These are phyloP conservation scores for Anabacerthia variegaticeps DNA, from an alignment of 2,797 vertebrate genomes.

Conservation along the genomic window DNA sequence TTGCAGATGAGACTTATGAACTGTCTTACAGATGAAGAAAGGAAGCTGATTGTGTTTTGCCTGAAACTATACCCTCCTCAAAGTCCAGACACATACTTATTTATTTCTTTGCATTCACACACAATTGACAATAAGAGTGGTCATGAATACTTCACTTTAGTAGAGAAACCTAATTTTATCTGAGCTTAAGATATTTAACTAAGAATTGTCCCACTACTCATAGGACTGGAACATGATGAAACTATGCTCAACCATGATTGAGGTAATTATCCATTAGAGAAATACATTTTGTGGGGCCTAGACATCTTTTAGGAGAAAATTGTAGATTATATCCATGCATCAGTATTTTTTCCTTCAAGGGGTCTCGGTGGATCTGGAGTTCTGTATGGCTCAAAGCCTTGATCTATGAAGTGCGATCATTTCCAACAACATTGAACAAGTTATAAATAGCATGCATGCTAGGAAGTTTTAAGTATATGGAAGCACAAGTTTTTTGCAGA, in stretches of 20 bases:
- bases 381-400: neutral
- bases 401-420: neutral
- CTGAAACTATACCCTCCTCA: neutral
- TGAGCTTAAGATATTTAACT: neutral
- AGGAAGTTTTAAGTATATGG: neutral
- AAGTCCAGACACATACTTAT: neutral
- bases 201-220: neutral
- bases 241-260: neutral
- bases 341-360: neutral
- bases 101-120: neutral
- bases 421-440: neutral
- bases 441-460: neutral
- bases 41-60: neutral
- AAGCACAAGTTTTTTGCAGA: neutral
- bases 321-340: neutral
- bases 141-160: neutral
- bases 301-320: neutral
- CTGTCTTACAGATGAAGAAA: neutral
- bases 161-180: neutral
- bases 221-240: neutral
- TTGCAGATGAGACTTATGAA: neutral
- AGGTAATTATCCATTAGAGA: neutral
- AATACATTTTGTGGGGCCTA: neutral
- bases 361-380: neutral
- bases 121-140: neutral